Evolutionary conservation across 1,140 invertebrate species (phyloP), one percentile per base, ranked within the genome.

Genomic region (Platyura marginata): DNA sequence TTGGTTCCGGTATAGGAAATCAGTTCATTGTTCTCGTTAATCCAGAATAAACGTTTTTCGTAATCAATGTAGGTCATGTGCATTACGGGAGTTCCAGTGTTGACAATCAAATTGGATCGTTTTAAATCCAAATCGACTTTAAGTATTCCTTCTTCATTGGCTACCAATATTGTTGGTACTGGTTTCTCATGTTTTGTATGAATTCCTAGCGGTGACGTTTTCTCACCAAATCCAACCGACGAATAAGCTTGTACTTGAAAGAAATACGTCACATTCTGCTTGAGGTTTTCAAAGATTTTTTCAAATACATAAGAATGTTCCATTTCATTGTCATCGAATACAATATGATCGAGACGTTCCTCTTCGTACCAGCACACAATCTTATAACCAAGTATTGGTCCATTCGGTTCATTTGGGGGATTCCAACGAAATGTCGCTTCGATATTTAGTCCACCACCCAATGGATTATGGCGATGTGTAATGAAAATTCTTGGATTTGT

Each of bases 41-140:
- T 73, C 85, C 86, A 92, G 48, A 79, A 86, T 8, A 88, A 65
- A 32, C 75, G 71, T 41, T 75, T 69, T 55, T 90, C 85, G 39
- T 70, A 66, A n/a, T 69, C 65, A 11, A 75, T 61, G 21, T 74
- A 68, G 2, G 67, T 63, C 25, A 81, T 65, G 49, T 79, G 74
- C 1, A 74, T 64, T 0, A 79, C 71, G 18, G 65, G 66, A 25
- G 67, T 59, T 13, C 51, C 40, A 1, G 54, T 57, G 23, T 51
- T 47, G 5, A 58, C 50, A 13, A 55, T 37, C 3, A 49, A 38
- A 0, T 44, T 46, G 0, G 47, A 72, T 2, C 63, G 61, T 11
- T 72, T 63, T 8, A 72, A 67, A 53, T 89, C 85, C 35, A 84
- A 59, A 53, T 89, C 84, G 1, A 77, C 57, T 25, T 85, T 67